Conservation (phyloP, 2,113 vertebrate species). For the Saguinus midas region DNA sequence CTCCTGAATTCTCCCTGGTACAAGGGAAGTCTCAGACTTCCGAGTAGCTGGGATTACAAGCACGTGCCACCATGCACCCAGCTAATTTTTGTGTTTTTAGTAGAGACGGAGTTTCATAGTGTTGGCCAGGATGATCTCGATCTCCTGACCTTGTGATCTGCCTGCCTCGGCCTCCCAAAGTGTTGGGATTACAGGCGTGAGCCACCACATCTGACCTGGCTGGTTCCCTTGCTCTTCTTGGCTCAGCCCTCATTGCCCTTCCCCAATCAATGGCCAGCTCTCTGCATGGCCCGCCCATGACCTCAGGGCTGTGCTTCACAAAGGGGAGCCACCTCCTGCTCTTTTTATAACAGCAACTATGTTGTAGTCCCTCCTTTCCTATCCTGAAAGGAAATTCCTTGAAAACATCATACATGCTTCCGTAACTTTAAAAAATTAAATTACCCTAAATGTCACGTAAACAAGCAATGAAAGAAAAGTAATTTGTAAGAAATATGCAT, state of each 20-base stretch:
- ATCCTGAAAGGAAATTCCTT: neutral
- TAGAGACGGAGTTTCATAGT: too few species aligned
- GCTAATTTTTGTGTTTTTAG: too few species aligned
- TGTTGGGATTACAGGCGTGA: too few species aligned
- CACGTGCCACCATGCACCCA: too few species aligned
- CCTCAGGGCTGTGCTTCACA: neutral
- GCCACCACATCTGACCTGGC: too few species aligned
- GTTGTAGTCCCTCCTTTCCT: neutral
- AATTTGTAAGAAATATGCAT: neutral
- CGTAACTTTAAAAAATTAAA: neutral
- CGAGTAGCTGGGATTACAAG: too few species aligned
- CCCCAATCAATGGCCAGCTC: neutral
- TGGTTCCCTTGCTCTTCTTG: neutral
- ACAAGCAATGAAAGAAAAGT: neutral
- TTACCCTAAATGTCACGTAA: neutral
- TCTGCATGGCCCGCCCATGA: neutral
- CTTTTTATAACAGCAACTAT: neutral
- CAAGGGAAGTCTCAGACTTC: too few species aligned
- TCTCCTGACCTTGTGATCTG: too few species aligned
- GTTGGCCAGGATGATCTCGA: too few species aligned
- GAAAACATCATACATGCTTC: neutral
- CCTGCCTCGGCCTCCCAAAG: too few species aligned
- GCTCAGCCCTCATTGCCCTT: neutral
- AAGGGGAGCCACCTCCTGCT: neutral
- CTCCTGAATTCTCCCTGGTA: too few species aligned